Evolutionary conservation across 2,113 vertebrate genomes (phyloP), one percentile per base, ranked within the genome.

Genomic region (Carollia perspicillata): DNA sequence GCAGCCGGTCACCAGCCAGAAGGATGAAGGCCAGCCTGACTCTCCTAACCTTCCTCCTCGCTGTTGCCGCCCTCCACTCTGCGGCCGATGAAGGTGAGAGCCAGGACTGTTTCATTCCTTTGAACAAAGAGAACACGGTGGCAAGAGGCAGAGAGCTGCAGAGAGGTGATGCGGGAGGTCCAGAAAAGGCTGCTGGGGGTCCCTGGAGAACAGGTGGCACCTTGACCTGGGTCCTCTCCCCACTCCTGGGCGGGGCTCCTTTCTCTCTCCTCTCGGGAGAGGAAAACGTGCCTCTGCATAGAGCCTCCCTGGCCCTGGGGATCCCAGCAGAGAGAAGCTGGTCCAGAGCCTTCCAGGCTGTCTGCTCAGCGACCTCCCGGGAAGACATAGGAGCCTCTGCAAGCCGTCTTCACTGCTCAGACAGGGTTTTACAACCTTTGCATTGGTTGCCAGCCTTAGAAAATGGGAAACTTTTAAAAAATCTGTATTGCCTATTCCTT

Each of bases 41-140:
- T 22, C 74, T 51, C 74, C 74, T 77, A 42, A 60, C 85, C 2
- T 0, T 75, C 37, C 47, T 97, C 40, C 95, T 98, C 71, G 0
- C 97, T 0, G 20, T 1, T 0, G 68, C 44, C 5, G 0, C n/a
- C 86, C 86, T 89, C 58, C 30, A 66, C 35, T 53, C 4, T 2
- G 69, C 84, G 37, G 47, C 37, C 4, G 7, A 2, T 63, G 1
- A 37, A 66, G 23, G 78, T 89, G 23, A 84, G 58, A 60, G 58
- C 26, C 8, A 9, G 1, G 23, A 28, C 22, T 33, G 12, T 33
- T 22, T 77, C 71, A 7, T 55, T 74, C 66, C 44, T 66, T 37
- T 66, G 53, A 81, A 66, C 17, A 53, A 40, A 22, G 60, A 60
- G 33, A 65, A 91, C 58, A 10, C 35, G 33, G 35, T 28, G 12